phyloP scores from a whole-genome alignment of 2,113 vertebrate genomes.

The Malurus alboscapulatus region DNA sequence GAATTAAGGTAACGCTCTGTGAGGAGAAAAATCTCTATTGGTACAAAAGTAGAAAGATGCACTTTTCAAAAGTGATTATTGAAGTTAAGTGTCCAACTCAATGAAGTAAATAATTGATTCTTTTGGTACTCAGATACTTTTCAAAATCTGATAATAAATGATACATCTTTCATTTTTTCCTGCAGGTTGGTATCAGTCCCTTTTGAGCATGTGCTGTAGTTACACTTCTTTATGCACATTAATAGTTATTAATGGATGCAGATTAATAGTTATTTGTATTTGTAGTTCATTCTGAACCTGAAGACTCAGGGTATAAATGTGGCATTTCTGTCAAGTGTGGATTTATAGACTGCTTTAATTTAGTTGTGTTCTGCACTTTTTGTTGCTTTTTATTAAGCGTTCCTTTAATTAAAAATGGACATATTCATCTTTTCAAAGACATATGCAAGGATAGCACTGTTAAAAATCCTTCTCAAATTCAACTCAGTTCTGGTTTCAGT shows the following conservation, averaged over 20 bases:
- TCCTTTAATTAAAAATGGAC: neutral
- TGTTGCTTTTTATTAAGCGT: neutral
- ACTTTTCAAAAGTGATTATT: neutral
- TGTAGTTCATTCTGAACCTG: neutral
- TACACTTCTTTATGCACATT: neutral
- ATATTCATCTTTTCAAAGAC: neutral
- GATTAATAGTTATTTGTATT: neutral
- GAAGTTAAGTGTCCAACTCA: neutral
- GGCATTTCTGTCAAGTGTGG: neutral
- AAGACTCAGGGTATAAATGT: neutral
- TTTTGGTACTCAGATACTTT: neutral
- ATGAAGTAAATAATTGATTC: neutral
- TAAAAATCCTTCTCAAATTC: neutral
- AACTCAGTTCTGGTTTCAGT: neutral
- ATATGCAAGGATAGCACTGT: neutral
- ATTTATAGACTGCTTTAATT: neutral
- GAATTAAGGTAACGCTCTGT: neutral
- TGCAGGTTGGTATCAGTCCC: neutral
- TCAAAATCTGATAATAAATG: neutral
- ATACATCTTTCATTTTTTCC: neutral
- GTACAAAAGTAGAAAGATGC: neutral
- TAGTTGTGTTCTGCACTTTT: neutral
- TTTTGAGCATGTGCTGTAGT: accelerated
- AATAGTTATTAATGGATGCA: neutral
- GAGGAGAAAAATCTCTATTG: neutral